phyloP scores from a whole-genome alignment of 2,113 vertebrate species.

The Peromyscus californicus region DNA sequence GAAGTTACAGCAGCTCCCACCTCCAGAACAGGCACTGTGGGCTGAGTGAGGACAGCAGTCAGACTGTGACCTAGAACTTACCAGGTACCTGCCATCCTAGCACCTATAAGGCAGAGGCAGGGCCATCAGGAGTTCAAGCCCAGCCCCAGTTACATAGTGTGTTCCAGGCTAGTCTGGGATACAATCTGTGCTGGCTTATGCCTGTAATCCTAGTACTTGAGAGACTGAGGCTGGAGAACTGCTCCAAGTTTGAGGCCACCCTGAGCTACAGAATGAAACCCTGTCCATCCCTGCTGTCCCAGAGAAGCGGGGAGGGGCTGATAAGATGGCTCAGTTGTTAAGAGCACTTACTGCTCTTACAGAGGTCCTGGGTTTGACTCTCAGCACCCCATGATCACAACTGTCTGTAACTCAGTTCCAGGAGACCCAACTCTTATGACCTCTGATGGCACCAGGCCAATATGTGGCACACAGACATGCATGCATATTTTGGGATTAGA shows the following conservation, averaged over 20 bases:
- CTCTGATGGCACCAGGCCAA: background rate
- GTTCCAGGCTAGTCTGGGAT: background rate
- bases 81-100: background rate
- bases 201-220: background rate
- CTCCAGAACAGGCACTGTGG: no score
- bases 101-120: background rate
- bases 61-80: background rate
- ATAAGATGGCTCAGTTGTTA: background rate
- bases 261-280: background rate
- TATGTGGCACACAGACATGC: background rate
- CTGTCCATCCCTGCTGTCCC: background rate
- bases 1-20: background rate
- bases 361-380: background rate
- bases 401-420: background rate
- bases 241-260: background rate
- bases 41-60: background rate
- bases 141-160: no score
- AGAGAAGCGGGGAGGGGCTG: no score
- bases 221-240: background rate
- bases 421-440: background rate
- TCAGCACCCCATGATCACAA: background rate
- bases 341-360: no score
- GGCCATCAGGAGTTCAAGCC: background rate
- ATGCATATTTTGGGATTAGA: background rate
- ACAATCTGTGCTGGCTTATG: background rate